Base-by-base conservation (phyloP, 2,888 invertebrate genomes). In the Drosophila pullipes region DNA sequence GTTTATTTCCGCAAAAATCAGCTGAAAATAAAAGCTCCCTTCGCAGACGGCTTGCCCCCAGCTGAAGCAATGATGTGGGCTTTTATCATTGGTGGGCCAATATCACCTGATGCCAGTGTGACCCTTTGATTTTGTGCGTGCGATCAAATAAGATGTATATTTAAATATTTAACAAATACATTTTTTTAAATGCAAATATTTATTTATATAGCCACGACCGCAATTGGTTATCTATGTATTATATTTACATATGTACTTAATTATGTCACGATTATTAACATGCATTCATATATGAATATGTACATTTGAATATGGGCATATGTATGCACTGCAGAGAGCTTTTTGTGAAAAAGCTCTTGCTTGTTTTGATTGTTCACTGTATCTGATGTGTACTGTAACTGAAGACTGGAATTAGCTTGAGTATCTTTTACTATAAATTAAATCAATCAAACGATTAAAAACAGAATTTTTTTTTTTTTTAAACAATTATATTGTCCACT, bases 11-110 rank as follows among this genome's bases (percentile, higher is more conserved):
- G 53, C 2, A n/a, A 37, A 76, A 82, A 69, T 25, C 76, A 81
- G 76, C 72, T 85, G 73, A 41, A 58, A 31, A 54, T 4, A 44
- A 33, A 30, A n/a, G n/a, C 25, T 44, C 25, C 31, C 61, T 39
- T 30, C 28, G 11, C 25, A 7, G 13, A 28, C 22, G 16, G 16
- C 28, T 18, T 35, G 7, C 33, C 0, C 33, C 1, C 4, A 57
- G 39, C 5, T 53, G 33, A 47, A 39, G 33, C 57, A 66, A 33
- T 85, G 77, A 87, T 83, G 83, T 81, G 87, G 69, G 28, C 66
- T 62, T 75, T 63, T 71, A 49, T 41, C 39, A 80, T 76, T 85
- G 68, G 80, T 35, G 25, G 31, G 22, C 16, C n/a, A 30, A 28
- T 9, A n/a, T 25, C 55, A 37, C 35, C 31, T 33, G 57, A 28